Base-by-base conservation (phyloP, 2,113 vertebrate genomes). In the Xenopus tropicalis region DNA sequence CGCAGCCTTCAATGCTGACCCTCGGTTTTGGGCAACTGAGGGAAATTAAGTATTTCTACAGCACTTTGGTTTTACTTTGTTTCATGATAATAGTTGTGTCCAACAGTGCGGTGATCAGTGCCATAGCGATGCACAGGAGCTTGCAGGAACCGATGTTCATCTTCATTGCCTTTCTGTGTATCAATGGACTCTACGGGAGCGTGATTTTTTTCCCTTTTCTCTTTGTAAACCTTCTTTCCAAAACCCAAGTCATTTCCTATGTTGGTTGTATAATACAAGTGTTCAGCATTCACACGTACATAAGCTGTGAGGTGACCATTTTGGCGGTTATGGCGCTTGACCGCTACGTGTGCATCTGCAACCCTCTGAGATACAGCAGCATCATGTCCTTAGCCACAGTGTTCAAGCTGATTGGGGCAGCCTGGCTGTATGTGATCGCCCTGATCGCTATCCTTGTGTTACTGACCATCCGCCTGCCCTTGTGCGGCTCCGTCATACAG, bases 101-200 rank as follows among this genome's bases (percentile, higher is more conserved):
- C 25, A 69, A 69, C 25, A 19, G 24, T 37, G 29, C 25, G 5
- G 29, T 69, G 11, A 69, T 58, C 29, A 56, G 14, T 14, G 57
- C 51, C 13, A 42, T 69, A 11, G 2, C 42, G 3, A 19, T 69
- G n/a, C 67, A 69, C 29, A 12, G 29, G 25, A 42, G 16, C 24
- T 11, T 69, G 42, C 67, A 69, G 24, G 54, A 69, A 54, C 67
- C 67, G 0, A 69, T 69, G 67, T 69, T 56, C 14, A 58, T 69
- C 25, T 69, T 69, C 25, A 19, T 69, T 13, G 37, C 52, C 14
- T 52, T 29, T 37, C 29, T 69, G 25, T 69, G 67, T 10, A 2
- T 56, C 52, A 69, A 69, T 23, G 67, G 20, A 5, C 16, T 69
- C 25, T 69, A 43, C 56, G 67, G 67, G 12, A 69, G 67, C n/a